Percentiles rank a stretch among this genome's conserved stretches.
Conservation (phyloP, 2,888 invertebrate species). For the Limnephilus auricula region DNA sequence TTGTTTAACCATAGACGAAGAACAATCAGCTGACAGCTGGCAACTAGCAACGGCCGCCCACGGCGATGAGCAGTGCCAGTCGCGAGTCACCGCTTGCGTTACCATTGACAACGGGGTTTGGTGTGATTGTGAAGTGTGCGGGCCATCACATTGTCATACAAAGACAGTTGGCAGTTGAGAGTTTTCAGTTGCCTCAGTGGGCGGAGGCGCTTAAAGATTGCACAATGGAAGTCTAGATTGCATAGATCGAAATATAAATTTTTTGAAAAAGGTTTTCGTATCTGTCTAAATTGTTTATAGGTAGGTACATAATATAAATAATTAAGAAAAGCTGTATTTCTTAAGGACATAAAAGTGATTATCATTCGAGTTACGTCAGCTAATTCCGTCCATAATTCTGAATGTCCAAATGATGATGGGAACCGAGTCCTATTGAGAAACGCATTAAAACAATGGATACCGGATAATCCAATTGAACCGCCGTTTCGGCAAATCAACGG, state of each 20-base stretch:
- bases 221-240: neutral
- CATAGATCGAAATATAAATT: too few species aligned
- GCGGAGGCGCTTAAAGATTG: neutral
- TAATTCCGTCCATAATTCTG: neutral
- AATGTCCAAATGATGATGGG: slow-evolving; percentile 13
- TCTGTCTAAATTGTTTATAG: neutral
- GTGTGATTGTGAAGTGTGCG: too few species aligned
- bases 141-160: too few species aligned
- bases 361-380: neutral
- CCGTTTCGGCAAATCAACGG: slow-evolving; percentile 56
- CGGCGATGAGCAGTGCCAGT: too few species aligned
- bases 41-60: too few species aligned
- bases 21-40: too few species aligned
- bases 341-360: neutral
- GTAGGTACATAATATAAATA: neutral
- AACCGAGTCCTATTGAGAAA: slow-evolving; percentile 29
- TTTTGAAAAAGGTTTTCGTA: too few species aligned
- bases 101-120: too few species aligned
- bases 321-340: neutral
- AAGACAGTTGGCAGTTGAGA: too few species aligned
- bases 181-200: too few species aligned
- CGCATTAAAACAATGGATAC: slow-evolving; percentile 53
- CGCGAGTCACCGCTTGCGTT: too few species aligned
- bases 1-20: too few species aligned
- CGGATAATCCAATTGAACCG: slow-evolving; percentile 65